Conservation (phyloP, 2,113 vertebrate genomes). For the Anolis carolinensis region DNA sequence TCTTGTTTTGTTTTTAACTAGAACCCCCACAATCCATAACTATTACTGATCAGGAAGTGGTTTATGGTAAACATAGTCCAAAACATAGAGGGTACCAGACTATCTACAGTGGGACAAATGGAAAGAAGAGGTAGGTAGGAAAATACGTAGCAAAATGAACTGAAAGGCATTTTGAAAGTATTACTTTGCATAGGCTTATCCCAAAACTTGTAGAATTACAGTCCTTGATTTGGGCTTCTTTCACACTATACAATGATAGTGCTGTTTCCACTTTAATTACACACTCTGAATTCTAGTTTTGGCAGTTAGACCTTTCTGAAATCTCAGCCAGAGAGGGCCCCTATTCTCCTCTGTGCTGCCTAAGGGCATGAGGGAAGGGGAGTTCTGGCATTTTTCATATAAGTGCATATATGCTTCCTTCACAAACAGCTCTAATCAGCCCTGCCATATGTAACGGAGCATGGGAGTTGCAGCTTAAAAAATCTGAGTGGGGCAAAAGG, state of each 20-base stretch:
- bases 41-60: background rate
- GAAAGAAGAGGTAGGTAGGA: background rate
- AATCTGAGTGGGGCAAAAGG: background rate
- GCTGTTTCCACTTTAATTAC: too few species aligned
- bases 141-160: background rate
- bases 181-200: background rate
- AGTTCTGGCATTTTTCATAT: background rate
- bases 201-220: background rate
- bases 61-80: background rate
- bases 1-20: background rate
- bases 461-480: background rate
- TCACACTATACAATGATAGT: too few species aligned
- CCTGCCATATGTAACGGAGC: background rate
- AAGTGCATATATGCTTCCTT: background rate
- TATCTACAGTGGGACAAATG: background rate
- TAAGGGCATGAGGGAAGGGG: background rate
- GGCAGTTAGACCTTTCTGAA: too few species aligned
- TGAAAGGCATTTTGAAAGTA: background rate
- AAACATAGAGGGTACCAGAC: background rate
- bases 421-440: background rate
- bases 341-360: background rate
- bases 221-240: too few species aligned
- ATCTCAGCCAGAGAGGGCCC: background rate
- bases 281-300: too few species aligned
- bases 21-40: too few species aligned